Conservation (phyloP, 1,140 invertebrate species). For the Glomeris maerens region DNA sequence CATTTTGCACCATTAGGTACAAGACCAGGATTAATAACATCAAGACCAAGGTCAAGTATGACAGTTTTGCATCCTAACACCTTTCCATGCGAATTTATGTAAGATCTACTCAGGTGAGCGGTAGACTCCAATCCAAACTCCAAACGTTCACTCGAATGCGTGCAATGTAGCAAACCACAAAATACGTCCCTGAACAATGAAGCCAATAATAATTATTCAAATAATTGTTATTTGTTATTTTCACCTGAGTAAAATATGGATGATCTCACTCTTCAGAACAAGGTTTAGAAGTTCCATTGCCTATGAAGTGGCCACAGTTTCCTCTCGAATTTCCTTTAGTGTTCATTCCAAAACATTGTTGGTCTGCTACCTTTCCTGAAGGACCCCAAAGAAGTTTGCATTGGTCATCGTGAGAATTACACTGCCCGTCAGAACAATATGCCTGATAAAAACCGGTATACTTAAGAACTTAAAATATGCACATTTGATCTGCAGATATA, state of each 20-base stretch:
- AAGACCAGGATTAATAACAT: slow-evolving; percentile 83
- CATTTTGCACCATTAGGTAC: slow-evolving; percentile 91
- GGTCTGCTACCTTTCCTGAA: slow-evolving; percentile 67
- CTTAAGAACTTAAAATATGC: no score
- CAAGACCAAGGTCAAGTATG: slow-evolving; percentile 77
- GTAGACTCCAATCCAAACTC: slow-evolving; percentile 95
- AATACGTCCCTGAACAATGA: slow-evolving; percentile 49
- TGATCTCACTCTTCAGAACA: slow-evolving; percentile 59
- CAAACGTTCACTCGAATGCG: slow-evolving; percentile 77
- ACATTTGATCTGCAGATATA: no score
- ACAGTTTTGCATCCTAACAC: slow-evolving; percentile 76
- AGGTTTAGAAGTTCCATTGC: slow-evolving; percentile 51
- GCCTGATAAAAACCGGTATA: slow-evolving; percentile 40
- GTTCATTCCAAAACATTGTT: slow-evolving; percentile 78
- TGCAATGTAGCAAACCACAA: slow-evolving; percentile 90
- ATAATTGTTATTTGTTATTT: no score
- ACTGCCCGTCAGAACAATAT: slow-evolving; percentile 82
- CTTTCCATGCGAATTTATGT: slow-evolving; percentile 51
- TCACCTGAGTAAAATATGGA: no score
- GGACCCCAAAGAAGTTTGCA: slow-evolving; percentile 90
- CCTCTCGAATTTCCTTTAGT: slow-evolving; percentile 65
- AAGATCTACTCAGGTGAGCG: slow-evolving; percentile 61
- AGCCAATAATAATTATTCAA: no score
- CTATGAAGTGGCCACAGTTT: slow-evolving; percentile 85
- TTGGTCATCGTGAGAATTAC: slow-evolving; percentile 78